Conservation (phyloP, 2,888 invertebrate species). For the Pollenia labialis region DNA sequence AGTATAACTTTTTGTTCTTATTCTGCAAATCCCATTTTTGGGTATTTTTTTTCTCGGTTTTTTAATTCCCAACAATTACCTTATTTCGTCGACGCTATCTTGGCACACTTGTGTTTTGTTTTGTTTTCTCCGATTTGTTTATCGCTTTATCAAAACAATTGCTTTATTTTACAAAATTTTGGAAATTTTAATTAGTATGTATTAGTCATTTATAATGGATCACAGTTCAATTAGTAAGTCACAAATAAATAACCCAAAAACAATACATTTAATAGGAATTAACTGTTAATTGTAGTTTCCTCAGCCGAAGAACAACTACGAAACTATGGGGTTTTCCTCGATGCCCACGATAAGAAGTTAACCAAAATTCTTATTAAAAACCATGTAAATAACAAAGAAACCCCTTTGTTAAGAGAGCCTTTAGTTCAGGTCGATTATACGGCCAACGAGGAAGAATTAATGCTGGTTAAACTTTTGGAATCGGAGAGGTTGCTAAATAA, state of each 20-base stretch:
- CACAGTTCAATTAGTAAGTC: slow-evolving; percentile 73
- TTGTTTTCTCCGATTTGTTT: slow-evolving; percentile 17
- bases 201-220: slow-evolving; percentile 66
- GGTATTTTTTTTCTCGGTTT: too few relatives aligned
- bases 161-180: slow-evolving; percentile 2
- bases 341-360: slow-evolving; percentile 79
- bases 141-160: slow-evolving; percentile 7
- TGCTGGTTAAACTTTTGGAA: slow-evolving; percentile 89
- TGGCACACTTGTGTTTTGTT: slow-evolving; percentile 5
- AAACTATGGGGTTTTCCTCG: slow-evolving; percentile 80
- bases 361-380: slow-evolving; percentile 74
- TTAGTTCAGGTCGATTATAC: slow-evolving; percentile 77
- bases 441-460: slow-evolving; percentile 86
- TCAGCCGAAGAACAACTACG: slow-evolving; percentile 82
- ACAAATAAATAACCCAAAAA: not conserved
- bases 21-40: too few relatives aligned
- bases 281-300: slow-evolving; percentile 73
- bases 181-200: not conserved
- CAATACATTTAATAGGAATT: not conserved
- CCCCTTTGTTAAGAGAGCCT: slow-evolving; percentile 71
- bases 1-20: too few relatives aligned
- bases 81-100: too few relatives aligned
- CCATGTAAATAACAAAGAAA: slow-evolving; percentile 50
- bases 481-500: slow-evolving; percentile 92
- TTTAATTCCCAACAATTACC: too few relatives aligned